Evolutionary conservation across 1,140 invertebrate species (phyloP), one percentile per base, ranked within the genome.

Genomic region (Macrocentrus cingulum): DNA sequence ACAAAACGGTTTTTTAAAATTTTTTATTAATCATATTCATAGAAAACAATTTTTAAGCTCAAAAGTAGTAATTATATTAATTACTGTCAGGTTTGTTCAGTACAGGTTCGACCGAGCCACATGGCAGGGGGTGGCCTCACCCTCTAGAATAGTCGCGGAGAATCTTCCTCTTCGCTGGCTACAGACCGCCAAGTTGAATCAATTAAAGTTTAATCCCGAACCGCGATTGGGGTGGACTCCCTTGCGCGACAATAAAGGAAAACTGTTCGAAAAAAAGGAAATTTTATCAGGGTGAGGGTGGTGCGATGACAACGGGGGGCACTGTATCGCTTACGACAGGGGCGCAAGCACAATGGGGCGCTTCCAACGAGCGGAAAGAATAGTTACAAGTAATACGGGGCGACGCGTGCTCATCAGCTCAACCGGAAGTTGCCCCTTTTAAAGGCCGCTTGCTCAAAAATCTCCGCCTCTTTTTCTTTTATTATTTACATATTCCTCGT

Each of bases 201-300:
- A 77, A 79, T 77, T 79, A 77, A 77, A 77, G 68, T 77, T 77
- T 74, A 76, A 77, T 77, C 74, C 72, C 70, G 72, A 74, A 74
- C 74, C 68, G 63, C 63, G 65, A 74, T n/a, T n/a, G n/a, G 18
- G 25, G 25, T 19, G 36, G 15, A 18, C 58, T 60, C 66, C 61
- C 62, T 68, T 69, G 6, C 29, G 29, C 6, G 29, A 11, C 11
- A 34, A 34, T 34, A 34, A 34, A 34, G 11, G 29, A 34, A 34
- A 34, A 11, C 6, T 7, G 11, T 34, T 34, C 11, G 29, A 34
- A 34, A 48, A 48, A 23, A 6, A 25, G 45, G 0, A 7, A n/a
- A n/a, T 15, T 4, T n/a, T 11, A 23, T 22, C 22, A n/a, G 15
- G 22, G 16, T 8, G 11, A 15, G 29, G 11, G 45, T n/a, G 15